These are phyloP conservation scores for Numida meleagris DNA, from an alignment of 2,113 vertebrate species.

Conservation along the genomic window DNA sequence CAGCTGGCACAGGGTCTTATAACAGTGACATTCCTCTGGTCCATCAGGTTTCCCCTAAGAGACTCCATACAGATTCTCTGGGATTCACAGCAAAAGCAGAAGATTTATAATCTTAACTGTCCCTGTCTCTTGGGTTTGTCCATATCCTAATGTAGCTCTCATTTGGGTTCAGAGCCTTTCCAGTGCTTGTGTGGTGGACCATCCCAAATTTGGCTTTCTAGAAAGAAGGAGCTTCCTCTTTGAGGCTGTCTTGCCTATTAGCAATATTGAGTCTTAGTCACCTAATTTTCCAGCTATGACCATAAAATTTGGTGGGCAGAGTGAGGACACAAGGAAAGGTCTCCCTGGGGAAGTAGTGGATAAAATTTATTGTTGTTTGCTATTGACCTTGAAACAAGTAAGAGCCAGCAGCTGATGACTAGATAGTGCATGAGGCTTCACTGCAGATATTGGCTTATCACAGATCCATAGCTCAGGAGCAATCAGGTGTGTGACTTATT, in stretches of 20 bases:
- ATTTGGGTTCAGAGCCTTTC: background rate
- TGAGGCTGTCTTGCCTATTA: background rate
- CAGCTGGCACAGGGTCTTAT: fast-evolving
- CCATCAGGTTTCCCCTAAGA: background rate
- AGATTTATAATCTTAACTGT: background rate
- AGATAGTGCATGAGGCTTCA: background rate
- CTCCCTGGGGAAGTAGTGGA: background rate
- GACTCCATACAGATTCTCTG: background rate
- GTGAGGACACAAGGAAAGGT: background rate
- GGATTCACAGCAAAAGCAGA: background rate
- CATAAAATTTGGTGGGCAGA: background rate
- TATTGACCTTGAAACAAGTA: background rate
- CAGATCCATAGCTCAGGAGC: background rate
- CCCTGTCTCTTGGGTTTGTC: background rate
- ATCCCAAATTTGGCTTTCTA: background rate
- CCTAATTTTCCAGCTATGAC: background rate
- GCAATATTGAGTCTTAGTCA: background rate
- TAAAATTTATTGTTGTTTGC: background rate
- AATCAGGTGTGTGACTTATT: background rate
- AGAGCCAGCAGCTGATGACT: background rate
- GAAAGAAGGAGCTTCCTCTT: background rate
- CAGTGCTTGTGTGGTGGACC: background rate
- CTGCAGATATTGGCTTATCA: background rate
- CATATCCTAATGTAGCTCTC: background rate
- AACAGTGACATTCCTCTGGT: background rate